Conservation (phyloP, 2,888 invertebrate species). For the Spisula subtruncata region DNA sequence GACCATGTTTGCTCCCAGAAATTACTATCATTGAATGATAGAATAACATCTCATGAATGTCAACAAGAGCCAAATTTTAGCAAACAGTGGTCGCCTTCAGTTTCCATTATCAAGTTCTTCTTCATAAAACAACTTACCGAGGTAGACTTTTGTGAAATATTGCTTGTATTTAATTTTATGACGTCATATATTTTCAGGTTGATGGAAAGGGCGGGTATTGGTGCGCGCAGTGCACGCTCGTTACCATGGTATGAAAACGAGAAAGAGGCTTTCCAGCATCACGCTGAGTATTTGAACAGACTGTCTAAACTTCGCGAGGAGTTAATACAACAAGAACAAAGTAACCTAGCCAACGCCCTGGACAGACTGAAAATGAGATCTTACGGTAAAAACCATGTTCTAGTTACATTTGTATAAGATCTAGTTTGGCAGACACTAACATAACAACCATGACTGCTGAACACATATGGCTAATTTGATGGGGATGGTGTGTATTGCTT, state of each 20-base stretch:
- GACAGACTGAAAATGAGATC: constrained; percentile 79
- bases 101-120: too few species aligned
- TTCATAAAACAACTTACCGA: too few species aligned
- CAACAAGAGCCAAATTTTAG: too few species aligned
- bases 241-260: constrained; percentile 75
- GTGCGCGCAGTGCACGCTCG: constrained; percentile 68
- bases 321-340: constrained; percentile 80
- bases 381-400: constrained; percentile 50
- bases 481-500: too few species aligned
- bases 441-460: too few species aligned
- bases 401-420: too few species aligned
- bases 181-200: constrained; percentile 70
- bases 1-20: too few species aligned
- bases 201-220: constrained; percentile 78
- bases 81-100: too few species aligned
- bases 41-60: too few species aligned
- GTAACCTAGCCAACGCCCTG: constrained; percentile 78
- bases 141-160: not conserved
- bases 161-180: not conserved
- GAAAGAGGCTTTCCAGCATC: constrained; percentile 72
- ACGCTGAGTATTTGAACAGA: constrained; percentile 80
- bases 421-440: too few species aligned
- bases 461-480: too few species aligned
- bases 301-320: constrained; percentile 80
- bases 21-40: too few species aligned